Conservation (phyloP, 1,140 invertebrate genomes). For the Listronotus oregonensis region DNA sequence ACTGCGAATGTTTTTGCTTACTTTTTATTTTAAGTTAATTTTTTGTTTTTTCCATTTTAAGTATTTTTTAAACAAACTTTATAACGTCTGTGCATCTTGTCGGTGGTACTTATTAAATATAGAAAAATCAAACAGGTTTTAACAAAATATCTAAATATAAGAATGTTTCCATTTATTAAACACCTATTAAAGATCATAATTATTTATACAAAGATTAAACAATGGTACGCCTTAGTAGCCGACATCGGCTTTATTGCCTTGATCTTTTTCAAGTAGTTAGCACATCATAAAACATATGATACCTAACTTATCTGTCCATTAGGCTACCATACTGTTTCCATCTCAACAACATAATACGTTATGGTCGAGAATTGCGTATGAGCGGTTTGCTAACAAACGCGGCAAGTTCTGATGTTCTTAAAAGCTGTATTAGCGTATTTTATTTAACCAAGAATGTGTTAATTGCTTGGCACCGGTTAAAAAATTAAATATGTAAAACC, state of each 20-base stretch:
- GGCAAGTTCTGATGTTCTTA: slow-evolving; percentile 47
- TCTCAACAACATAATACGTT: slow-evolving; percentile 20
- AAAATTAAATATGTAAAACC: slow-evolving; percentile 17
- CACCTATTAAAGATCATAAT: slow-evolving; percentile 35
- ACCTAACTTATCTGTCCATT: slow-evolving; percentile 50
- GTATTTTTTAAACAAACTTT: no score
- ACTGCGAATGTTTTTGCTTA: no score
- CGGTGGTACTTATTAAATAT: no score
- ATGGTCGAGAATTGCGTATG: slow-evolving; percentile 5
- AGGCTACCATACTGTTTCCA: slow-evolving; percentile 35
- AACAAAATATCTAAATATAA: not conserved
- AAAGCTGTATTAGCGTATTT: slow-evolving; percentile 50
- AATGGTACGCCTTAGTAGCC: slow-evolving; percentile 29
- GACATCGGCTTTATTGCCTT: slow-evolving; percentile 38
- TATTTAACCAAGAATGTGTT: slow-evolving; percentile 48
- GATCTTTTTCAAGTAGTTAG: slow-evolving; percentile 46
- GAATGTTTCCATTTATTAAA: slow-evolving; percentile 24
- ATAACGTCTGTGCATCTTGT: no score
- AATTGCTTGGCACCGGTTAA: slow-evolving; percentile 43
- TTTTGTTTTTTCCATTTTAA: no score
- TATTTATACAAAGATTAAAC: slow-evolving; percentile 38
- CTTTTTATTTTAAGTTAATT: no score
- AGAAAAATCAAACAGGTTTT: no score
- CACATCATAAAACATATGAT: slow-evolving; percentile 51
- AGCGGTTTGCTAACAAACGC: slow-evolving; percentile 32